A percentile compares a stretch with the other conserved stretches of the same genome.
These are phyloP conservation scores for Butorides virescens DNA, from an alignment of 2,113 vertebrate species.

Conservation along the genomic window DNA sequence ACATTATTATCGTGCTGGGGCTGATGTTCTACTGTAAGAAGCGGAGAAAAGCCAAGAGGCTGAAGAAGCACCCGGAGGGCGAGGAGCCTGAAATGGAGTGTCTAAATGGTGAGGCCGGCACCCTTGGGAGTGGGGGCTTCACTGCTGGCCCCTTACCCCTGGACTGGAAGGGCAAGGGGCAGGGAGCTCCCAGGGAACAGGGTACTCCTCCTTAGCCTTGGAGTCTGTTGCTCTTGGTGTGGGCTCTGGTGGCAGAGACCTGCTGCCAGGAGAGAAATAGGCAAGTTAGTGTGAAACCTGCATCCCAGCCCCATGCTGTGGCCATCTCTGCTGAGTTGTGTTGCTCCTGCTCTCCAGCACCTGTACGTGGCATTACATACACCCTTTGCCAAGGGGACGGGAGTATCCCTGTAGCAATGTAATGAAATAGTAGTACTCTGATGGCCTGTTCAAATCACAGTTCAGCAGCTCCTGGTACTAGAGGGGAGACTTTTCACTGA, in stretches of 20 bases:
- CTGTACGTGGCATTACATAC: accelerated
- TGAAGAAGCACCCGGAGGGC: slow-evolving; percentile 87
- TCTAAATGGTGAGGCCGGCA: slow-evolving; percentile 84
- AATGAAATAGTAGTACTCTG: background rate
- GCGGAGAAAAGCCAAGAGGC: slow-evolving; percentile 88
- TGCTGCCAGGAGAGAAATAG: background rate
- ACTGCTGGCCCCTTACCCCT: background rate
- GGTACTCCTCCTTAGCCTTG: background rate
- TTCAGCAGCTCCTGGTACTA: background rate
- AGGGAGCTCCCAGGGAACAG: background rate
- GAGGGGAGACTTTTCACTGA: background rate
- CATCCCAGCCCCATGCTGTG: background rate
- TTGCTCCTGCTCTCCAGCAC: background rate
- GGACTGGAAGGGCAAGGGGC: background rate
- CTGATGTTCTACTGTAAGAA: slow-evolving; percentile 99
- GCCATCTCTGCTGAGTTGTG: background rate
- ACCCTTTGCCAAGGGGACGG: background rate
- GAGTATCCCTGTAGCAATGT: background rate
- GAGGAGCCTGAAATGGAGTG: slow-evolving; percentile 98
- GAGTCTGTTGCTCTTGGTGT: background rate
- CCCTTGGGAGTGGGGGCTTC: background rate
- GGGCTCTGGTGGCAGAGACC: background rate
- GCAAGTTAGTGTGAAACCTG: background rate
- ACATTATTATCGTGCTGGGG: slow-evolving; percentile 95
- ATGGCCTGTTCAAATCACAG: background rate